Evolutionary conservation across 1,140 invertebrate species (phyloP).

Genomic region (Drosophila watanabei): DNA sequence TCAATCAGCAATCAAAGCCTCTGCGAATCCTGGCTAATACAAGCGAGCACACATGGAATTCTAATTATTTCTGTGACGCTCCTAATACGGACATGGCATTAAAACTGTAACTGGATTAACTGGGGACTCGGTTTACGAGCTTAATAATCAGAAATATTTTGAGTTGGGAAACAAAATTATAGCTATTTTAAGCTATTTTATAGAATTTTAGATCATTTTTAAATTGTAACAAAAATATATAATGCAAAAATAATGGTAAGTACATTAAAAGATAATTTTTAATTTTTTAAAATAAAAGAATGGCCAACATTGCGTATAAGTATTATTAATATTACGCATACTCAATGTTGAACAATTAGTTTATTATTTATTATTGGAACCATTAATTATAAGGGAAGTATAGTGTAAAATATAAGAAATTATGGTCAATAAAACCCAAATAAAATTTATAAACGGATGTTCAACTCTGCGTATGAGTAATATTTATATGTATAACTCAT

Average conservation of each 20-base stretch:
- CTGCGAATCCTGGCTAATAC: not conserved
- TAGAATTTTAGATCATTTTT: not conserved
- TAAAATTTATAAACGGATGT: not conserved
- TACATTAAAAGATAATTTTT: not conserved
- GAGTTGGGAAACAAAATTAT: not conserved
- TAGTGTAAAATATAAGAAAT: not conserved
- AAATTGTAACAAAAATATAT: not conserved
- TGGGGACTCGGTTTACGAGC: not conserved
- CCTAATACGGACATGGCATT: not conserved
- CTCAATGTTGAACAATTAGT: not conserved
- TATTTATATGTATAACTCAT: not conserved
- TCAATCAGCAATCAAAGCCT: constrained; percentile 32
- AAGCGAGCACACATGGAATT: constrained; percentile 1
- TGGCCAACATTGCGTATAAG: constrained; percentile 3
- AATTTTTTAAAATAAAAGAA: not conserved
- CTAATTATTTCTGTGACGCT: constrained; percentile 10
- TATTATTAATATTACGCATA: not conserved
- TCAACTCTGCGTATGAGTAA: not conserved
- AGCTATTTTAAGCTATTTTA: not conserved
- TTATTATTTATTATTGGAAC: not conserved
- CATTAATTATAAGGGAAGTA: not conserved
- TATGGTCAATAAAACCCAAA: not conserved
- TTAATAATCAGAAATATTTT: not conserved
- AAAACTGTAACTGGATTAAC: constrained; percentile 8
- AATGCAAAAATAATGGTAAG: too few species aligned